Evolutionary conservation across 2,888 invertebrate genomes (phyloP), one percentile per base, ranked within the genome.

Genomic region (Cremastinae sp.): DNA sequence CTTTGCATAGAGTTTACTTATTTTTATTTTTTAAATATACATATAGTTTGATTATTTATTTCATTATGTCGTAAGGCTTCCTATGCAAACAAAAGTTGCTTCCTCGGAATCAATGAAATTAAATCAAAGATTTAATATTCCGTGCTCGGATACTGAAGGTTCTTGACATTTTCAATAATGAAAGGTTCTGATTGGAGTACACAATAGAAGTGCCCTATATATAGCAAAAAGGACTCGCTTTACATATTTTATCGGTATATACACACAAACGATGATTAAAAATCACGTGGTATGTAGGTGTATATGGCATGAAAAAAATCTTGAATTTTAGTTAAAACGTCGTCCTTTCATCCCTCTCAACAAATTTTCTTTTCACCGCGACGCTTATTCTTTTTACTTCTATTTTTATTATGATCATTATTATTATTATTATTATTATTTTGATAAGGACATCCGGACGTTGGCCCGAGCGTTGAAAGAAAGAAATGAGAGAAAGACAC

Each of bases 141-240:
- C 10, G 28, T 22, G 59, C 8, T 45, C 20, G 35, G 20, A 35
- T n/a, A 22, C n/a, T 16, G 39, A 53, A 55, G 56, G 22, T 55
- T 20, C 61, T 74, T 68, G 66, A 75, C 71, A 75, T 75, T 66
- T 75, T 35, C 20, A 16, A 61, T 61, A 37, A 39, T n/a, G n/a
- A 35, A 35, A 10, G 9, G 28, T 12, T 28, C 28, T 28, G 28
- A 51, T 16, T 18, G 22, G 12, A 45, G 22, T 39, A n/a, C 20
- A 14, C 16, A 22, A 28, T 49, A 3, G 16, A n/a, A 20, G 20
- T 49, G 41, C 9, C 35, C n/a, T 55, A 55, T 10, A 55, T n/a
- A 43, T 62, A 18, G 9, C 28, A 28, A 2, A 28, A 28, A 28
- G 28, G 5, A 28, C 28, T 28, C 28, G 28, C 5, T 28, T 28